Evolutionary conservation across 1,140 invertebrate species (phyloP).

Genomic region (Leptinotarsa lineolata): DNA sequence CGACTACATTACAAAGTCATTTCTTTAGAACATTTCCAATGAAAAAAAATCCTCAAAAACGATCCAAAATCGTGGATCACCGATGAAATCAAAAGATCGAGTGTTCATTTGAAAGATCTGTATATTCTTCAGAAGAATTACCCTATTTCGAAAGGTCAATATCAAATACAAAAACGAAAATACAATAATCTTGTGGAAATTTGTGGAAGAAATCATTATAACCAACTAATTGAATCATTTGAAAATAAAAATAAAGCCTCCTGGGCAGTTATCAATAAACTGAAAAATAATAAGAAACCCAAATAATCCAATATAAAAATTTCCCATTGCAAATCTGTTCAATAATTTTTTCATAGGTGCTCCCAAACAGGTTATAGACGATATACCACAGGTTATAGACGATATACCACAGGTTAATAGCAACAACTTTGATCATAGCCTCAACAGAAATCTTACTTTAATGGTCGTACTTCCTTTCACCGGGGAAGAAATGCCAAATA

Average conservation of each 20-base stretch:
- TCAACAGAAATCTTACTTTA: constrained; percentile 6
- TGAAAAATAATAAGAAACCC: constrained; percentile 5
- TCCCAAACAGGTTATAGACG: too few relatives aligned
- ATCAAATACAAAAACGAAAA: constrained; percentile 15
- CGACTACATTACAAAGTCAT: constrained; percentile 8
- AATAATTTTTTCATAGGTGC: too few relatives aligned
- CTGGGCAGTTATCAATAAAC: constrained; percentile 11
- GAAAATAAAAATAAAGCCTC: constrained; percentile 16
- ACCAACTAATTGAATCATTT: constrained; percentile 6
- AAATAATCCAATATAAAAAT: constrained; percentile 8
- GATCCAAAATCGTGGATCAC: not conserved
- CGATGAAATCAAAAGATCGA: constrained; percentile 4
- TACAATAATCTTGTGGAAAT: constrained; percentile 8
- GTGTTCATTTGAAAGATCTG: constrained; percentile 9
- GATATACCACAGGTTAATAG: too few relatives aligned
- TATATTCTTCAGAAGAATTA: constrained; percentile 6
- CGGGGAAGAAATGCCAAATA: constrained; percentile 2
- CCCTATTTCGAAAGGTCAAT: constrained; percentile 9
- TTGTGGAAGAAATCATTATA: constrained; percentile 17
- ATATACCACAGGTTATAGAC: too few relatives aligned
- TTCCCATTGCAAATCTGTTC: not conserved
- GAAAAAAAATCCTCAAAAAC: constrained; percentile 3
- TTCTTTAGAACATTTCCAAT: constrained; percentile 1
- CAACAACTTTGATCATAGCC: too few relatives aligned
- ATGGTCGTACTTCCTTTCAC: constrained; percentile 17